Evolutionary conservation across 1,140 invertebrate genomes (phyloP).

Genomic region (Metaphire vulgaris): DNA sequence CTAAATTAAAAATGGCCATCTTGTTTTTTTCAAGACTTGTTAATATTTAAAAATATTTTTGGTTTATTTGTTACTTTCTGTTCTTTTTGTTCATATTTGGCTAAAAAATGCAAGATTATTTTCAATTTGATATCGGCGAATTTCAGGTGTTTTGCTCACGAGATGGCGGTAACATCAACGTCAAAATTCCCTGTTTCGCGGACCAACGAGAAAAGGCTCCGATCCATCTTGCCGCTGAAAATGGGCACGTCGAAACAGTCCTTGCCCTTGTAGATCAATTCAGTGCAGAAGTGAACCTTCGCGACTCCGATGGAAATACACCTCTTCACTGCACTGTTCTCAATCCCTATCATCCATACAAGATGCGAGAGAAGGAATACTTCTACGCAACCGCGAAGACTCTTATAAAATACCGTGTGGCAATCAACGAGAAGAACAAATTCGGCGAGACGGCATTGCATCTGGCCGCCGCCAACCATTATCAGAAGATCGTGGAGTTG

Average conservation of each 20-base stretch:
- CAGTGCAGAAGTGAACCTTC: slow-evolving; percentile 27
- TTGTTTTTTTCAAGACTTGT: no score
- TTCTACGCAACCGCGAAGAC: slow-evolving; percentile 27
- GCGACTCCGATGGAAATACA: slow-evolving; percentile 29
- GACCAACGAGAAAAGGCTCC: slow-evolving; percentile 27
- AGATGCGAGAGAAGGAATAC: slow-evolving; percentile 29
- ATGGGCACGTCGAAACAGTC: slow-evolving; percentile 28
- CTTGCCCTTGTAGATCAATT: slow-evolving; percentile 24
- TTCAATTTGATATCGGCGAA: no score
- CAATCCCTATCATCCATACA: slow-evolving; percentile 24
- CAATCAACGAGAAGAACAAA: slow-evolving; percentile 29
- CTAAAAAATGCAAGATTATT: no score
- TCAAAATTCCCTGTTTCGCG: slow-evolving; percentile 30
- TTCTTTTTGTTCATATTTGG: no score
- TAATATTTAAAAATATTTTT: no score
- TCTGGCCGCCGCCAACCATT: slow-evolving; percentile 27
- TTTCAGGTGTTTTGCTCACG: slow-evolving; percentile 13
- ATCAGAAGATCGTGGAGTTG: slow-evolving; percentile 27
- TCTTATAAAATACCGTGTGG: slow-evolving; percentile 22
- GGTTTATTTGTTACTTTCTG: no score
- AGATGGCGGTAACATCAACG: slow-evolving; percentile 24
- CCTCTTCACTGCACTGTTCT: slow-evolving; percentile 29
- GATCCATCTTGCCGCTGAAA: slow-evolving; percentile 28
- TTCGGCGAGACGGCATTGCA: slow-evolving; percentile 28
- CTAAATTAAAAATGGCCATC: no score